Percentiles rank a stretch among this genome's conserved stretches.
Conservation (phyloP, 1,140 invertebrate species). For the Tetragonula clypearis region DNA sequence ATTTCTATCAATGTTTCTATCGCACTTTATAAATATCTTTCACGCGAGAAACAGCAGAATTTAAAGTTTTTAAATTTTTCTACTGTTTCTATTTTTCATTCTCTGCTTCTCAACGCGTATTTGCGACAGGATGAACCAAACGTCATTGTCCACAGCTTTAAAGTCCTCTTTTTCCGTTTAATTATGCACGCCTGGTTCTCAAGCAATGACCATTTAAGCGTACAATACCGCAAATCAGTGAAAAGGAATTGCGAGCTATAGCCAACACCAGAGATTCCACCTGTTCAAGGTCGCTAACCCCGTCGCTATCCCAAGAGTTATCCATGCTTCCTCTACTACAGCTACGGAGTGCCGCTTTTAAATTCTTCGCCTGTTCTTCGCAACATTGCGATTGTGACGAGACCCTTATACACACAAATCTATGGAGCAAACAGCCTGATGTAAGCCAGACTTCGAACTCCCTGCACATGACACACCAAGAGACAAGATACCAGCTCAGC, state of each 20-base stretch:
- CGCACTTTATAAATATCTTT: no score
- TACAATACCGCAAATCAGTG: neutral
- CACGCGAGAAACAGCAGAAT: no score
- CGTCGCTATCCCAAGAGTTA: no score
- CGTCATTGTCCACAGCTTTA: neutral
- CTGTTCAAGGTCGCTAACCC: neutral
- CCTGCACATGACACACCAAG: no score
- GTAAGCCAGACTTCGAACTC: no score
- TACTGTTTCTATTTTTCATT: no score
- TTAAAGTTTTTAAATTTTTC: no score
- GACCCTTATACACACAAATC: no score
- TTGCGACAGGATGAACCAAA: neutral
- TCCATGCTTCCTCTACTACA: no score
- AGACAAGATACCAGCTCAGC: no score
- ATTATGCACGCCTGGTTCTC: neutral
- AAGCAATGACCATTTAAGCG: neutral
- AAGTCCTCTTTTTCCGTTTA: neutral
- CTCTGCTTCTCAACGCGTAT: neutral
- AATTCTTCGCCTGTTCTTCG: neutral
- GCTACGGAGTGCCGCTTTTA: neutral
- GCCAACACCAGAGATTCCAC: neutral
- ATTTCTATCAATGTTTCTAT: no score
- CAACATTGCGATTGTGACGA: neutral
- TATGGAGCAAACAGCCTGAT: no score
- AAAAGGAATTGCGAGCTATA: neutral